Base-by-base conservation (phyloP, 2,888 invertebrate genomes). In the Chaetoderma sp. region DNA sequence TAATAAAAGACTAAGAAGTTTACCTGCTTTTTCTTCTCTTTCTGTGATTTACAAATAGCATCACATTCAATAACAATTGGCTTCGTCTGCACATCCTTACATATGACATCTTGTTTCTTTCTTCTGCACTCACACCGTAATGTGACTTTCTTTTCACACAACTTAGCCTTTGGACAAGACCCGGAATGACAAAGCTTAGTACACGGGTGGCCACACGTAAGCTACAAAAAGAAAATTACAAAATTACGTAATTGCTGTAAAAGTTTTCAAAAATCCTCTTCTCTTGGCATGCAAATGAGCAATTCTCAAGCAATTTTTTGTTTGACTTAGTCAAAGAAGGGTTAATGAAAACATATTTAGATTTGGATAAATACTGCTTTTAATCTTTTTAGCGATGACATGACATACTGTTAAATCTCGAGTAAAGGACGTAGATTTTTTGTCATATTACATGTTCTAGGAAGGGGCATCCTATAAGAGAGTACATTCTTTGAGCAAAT, bases 71-170 rank as follows among this genome's bases (percentile, higher is more conserved):
- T 73, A 27, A 69, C 76, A 28, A 72, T 73, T 27, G 69, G 65
- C 27, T 63, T 72, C 5, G 72, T 64, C 60, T 72, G 67, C 55
- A 79, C 68, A 52, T 75, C 74, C 67, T 75, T 73, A 76, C 94
- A 94, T 0, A 90, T 88, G 68, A 92, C 88, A 76, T 94, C 92
- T 76, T 90, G 90, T 84, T 92, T 94, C 6, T 93, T 86, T 65
- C 92, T 90, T 74, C 92, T 92, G 83, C 96, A 96, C 33, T 89
- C 87, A 77, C 96, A 96, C 63, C 90, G 88, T 0, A 94, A 86
- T 84, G 93, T 93, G 0, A 94, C 90, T 84, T 93, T 94, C 80
- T 93, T 93, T 62, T 90, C 90, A 82, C 96, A 96, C 0, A 87
- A 83, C 67, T 92, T 91, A 4, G 89, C 87, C 13, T 71, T 67